Evolutionary conservation across 23 tunicate genomes (phyloP), one percentile per base, ranked within the genome.

Genomic region (Halocynthia aurantium): DNA sequence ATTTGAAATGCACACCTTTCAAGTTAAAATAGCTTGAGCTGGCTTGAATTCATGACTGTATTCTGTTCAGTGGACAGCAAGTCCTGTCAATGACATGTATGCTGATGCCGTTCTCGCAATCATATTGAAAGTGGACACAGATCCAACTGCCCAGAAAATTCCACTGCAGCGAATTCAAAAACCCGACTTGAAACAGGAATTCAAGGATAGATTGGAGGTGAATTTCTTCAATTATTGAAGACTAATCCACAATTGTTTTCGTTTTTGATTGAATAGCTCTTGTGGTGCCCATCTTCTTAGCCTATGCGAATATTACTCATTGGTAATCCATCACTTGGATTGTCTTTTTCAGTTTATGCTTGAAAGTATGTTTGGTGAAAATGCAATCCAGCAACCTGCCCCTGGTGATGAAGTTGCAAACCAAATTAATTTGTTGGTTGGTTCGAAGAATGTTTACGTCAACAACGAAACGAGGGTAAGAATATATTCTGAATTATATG

Each of bases 71-170:
- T 94, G 99, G 99, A 75, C 80, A 76, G 89, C 99, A 53, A 88
- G 70, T 78, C 92, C 93, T 21, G 90, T 75, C 50, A 85, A 84
- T 60, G 99, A 94, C 77, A 84, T 88, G 87, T 94, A 94, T 53
- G 99, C 99, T 5, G 99, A 94, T 58, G 79, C 99, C 15, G 99
- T 94, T 15, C 82, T 94, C 6, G 92, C 99, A 49, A 88, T 88
- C 69, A 66, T 94, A 15, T 53, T 94, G 2, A 71, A 91, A 67
- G 99, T 94, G 50, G 99, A 94, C 53, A 85, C 99, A 9, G 99
- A 94, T 69, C 95, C 99, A 20, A 85, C 82, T 75, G 96, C 96
- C n/a, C 82, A 87, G 62, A 89, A 89, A 61, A 73, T 89, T 61
- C 84, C 96, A 7, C 84, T 89, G 19, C 96, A 89, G 40, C 70